Percentiles rank a stretch among this genome's conserved stretches.
Conservation (phyloP, 2,113 vertebrate species). For the Spermophilus dauricus region DNA sequence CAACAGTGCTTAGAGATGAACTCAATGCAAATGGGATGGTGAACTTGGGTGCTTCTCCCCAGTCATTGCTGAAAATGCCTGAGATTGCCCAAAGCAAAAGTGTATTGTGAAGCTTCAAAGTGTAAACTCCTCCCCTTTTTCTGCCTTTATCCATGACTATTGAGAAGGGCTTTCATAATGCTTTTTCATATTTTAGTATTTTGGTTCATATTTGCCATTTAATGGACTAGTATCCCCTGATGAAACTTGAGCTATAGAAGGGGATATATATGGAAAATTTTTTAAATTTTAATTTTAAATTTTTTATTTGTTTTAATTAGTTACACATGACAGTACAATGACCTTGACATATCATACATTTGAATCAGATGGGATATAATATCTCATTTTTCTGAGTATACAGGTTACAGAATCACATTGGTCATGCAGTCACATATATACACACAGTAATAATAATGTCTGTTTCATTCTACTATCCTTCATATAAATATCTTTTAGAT, state of each 20-base stretch:
- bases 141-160: constrained; percentile 1
- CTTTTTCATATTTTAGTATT: not conserved
- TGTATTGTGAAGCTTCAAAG: not conserved
- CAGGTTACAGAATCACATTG: too few relatives aligned
- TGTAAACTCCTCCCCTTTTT: not conserved
- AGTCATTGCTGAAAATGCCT: not conserved
- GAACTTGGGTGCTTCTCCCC: not conserved
- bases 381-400: too few relatives aligned
- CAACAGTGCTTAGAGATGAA: not conserved
- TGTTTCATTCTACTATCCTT: too few relatives aligned
- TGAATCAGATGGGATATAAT: too few relatives aligned
- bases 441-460: too few relatives aligned
- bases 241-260: constrained; percentile 25
- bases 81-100: not conserved
- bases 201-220: constrained; percentile 8
- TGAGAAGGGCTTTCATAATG: not conserved
- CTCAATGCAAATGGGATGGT: not conserved
- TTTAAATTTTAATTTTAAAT: not conserved
- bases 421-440: too few relatives aligned
- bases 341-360: too few relatives aligned
- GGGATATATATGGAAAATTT: not conserved
- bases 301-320: too few relatives aligned
- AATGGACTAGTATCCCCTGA: not conserved
- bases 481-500: not conserved
- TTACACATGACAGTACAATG: too few relatives aligned